Evolutionary conservation across 2,888 invertebrate species (phyloP), one percentile per base, ranked within the genome.

Genomic region (Cerceris rybyensis): DNA sequence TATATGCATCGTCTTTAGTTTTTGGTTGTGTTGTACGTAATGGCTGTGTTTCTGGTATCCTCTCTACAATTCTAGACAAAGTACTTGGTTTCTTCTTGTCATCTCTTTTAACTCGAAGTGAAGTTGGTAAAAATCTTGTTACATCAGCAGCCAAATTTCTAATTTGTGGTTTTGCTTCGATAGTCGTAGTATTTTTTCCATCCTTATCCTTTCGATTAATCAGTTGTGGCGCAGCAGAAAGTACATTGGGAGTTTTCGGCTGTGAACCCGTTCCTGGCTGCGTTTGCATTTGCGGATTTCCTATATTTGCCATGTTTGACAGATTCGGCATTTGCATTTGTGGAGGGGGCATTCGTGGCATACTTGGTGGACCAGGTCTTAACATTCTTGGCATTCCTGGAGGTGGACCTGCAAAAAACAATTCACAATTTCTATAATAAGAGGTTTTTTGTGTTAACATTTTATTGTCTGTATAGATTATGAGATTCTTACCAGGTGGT

Each of bases 1-100:
- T 96, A 90, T 99, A 99, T 11, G 99, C 99, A 91, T 99, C 99
- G 91, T 99, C 99, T 92, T 99, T 99, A 73, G 97, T 98, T 81
- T 93, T 93, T 17, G 94, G 93, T 78, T 93, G 93, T 63, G 91
- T 90, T 60, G 92, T 90, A 78, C 94, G 93, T 14, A 94, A 92
- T 16, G 95, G 92, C 14, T 94, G 92, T 60, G 94, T 93, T 73
- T 94, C 91, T 1, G 94, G 93, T 0, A 93, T 85, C 76, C 94
- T 94, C 49, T 90, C 88, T 7, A 83, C 77, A 57, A 91, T 78
- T 77, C 90, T 87, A 7, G 85, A 86, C 5, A 86, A 70, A 64
- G 93, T 90, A 55, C 93, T 94, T 13, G 94, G 94, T 81, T 93
- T 93, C 84, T 95, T 95, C 87, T 95, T 96, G 89, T 97, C 97